phyloP scores from a whole-genome alignment of 2,797 vertebrate species.

The Lutjanus argentimaculatus region DNA sequence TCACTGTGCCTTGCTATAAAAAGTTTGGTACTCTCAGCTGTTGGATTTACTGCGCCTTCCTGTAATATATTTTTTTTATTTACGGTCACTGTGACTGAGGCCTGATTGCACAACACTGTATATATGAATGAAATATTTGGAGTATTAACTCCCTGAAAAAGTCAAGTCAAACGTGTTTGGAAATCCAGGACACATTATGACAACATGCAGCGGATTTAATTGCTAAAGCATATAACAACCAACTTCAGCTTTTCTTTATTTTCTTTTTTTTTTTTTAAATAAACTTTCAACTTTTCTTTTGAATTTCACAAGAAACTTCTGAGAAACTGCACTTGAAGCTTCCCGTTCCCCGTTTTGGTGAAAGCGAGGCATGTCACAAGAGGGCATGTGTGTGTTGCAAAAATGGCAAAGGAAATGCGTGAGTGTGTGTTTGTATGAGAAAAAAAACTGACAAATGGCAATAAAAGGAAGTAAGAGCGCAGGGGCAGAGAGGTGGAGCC shows the following conservation, averaged over 20 bases:
- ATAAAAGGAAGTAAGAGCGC: conserved; percentile 43
- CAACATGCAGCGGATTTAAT: neutral
- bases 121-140: neutral
- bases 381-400: conserved; percentile 32
- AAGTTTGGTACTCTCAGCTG: neutral
- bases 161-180: neutral
- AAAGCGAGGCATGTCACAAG: conserved; percentile 43
- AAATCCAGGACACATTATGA: neutral
- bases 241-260: neutral
- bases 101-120: conserved; percentile 1
- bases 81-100: neutral
- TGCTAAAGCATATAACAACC: neutral
- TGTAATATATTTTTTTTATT: conserved; percentile 5
- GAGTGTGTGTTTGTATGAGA: conserved; percentile 33
- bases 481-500: conserved; percentile 24
- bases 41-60: conserved; percentile 4
- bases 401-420: conserved; percentile 40
- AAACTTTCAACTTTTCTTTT: neutral
- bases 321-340: conserved; percentile 37
- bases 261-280: neutral
- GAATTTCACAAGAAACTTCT: conserved; percentile 44
- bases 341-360: conserved; percentile 50
- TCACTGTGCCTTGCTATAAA: neutral
- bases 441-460: conserved; percentile 36
- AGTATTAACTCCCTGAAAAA: neutral